Evolutionary conservation across 2,113 vertebrate genomes (phyloP).

Genomic region (Pygathrix nemaeus): DNA sequence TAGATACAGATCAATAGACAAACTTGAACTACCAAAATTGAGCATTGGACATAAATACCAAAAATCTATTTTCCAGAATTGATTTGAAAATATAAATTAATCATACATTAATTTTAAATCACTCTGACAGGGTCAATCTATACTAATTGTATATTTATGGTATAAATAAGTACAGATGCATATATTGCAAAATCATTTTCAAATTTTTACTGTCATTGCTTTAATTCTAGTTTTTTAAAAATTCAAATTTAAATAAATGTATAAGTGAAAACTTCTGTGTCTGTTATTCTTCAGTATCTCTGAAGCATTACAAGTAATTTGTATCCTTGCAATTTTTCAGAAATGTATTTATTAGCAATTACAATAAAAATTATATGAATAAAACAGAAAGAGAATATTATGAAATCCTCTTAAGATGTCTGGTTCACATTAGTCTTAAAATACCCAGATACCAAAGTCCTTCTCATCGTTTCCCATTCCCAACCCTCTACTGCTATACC

Average conservation of each 20-base stretch:
- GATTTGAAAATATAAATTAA: background rate
- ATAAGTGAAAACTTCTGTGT: background rate
- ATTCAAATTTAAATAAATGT: background rate
- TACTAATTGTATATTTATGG: background rate
- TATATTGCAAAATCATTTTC: background rate
- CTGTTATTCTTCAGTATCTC: background rate
- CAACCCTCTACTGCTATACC: background rate
- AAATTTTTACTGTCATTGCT: slow-evolving; percentile 1
- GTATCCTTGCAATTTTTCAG: background rate
- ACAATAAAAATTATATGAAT: background rate
- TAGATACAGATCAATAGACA: background rate
- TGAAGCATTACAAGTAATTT: background rate
- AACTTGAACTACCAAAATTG: background rate
- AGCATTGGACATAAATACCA: background rate
- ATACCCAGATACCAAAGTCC: background rate
- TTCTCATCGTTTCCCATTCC: background rate
- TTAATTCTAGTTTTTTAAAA: background rate
- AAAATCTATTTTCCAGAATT: slow-evolving; percentile 2
- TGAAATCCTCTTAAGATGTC: background rate
- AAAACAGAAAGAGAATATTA: background rate
- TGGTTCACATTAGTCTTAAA: background rate
- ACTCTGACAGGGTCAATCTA: background rate
- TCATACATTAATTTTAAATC: background rate
- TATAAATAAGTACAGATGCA: background rate
- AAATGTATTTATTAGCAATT: background rate